Conservation (phyloP, 1,140 invertebrate species). For the Drosophila virilis region DNA sequence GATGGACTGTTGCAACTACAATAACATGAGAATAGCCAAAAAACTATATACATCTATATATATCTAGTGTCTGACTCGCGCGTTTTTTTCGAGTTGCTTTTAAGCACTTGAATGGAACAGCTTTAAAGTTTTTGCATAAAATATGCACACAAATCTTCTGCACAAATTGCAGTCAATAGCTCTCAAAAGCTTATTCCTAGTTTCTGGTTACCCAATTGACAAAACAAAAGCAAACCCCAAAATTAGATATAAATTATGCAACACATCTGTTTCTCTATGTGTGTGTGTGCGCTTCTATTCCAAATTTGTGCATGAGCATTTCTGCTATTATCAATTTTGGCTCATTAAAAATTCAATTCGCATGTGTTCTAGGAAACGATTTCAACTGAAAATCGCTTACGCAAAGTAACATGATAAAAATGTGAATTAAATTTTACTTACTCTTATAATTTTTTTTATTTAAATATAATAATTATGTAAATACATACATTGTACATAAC, state of each 20-base stretch:
- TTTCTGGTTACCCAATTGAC: constrained; percentile 69
- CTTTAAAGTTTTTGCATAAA: constrained; percentile 66
- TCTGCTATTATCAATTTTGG: constrained; percentile 20
- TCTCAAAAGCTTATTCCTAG: constrained; percentile 62
- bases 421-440: not conserved
- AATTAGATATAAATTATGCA: constrained; percentile 76
- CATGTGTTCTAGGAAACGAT: not conserved
- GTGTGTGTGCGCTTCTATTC: constrained; percentile 29
- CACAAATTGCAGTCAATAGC: constrained; percentile 69
- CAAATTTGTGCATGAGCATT: constrained; percentile 18
- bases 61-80: constrained; percentile 53
- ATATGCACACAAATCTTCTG: constrained; percentile 70
- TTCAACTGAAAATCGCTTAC: not conserved
- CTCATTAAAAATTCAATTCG: constrained; percentile 3
- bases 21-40: constrained; percentile 28
- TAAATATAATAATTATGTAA: not conserved
- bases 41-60: constrained; percentile 40
- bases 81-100: constrained; percentile 48
- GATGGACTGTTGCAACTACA: constrained; percentile 14
- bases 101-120: constrained; percentile 37
- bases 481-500: not conserved
- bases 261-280: constrained; percentile 22
- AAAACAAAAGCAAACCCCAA: constrained; percentile 56
- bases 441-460: not conserved
- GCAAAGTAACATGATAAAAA: not conserved